Percentiles rank a stretch among this genome's conserved stretches.
Evolutionary conservation across 2,113 vertebrate genomes (phyloP).

Genomic region (Ameiurus melas): DNA sequence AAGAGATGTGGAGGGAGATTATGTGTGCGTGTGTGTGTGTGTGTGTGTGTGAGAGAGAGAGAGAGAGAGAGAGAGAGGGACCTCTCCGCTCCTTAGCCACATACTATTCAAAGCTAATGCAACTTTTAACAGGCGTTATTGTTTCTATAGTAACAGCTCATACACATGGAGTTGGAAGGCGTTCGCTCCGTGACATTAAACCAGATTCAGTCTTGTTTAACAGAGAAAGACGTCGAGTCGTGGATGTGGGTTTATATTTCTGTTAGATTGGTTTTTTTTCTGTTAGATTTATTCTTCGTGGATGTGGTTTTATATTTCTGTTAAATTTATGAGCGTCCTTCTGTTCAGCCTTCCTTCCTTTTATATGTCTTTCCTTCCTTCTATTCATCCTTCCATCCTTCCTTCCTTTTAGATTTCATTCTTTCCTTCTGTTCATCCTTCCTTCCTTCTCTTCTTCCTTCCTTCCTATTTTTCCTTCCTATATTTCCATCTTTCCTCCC

Average conservation of each 20-base stretch:
- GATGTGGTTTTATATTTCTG: neutral
- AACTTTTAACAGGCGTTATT: neutral
- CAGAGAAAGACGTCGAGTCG: neutral
- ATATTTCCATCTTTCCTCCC: neutral
- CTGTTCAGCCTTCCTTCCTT: neutral
- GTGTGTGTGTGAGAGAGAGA: slow-evolving; percentile 2
- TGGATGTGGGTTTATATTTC: neutral
- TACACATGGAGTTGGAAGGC: no score
- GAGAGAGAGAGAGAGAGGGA: slow-evolving; percentile 34
- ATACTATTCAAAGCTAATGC: slow-evolving; percentile 64
- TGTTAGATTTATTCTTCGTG: no score
- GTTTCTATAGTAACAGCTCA: neutral
- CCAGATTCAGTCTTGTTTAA: neutral
- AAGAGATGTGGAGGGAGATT: slow-evolving; percentile 4
- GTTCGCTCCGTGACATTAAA: neutral
- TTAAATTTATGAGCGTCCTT: no score
- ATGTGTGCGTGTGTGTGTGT: neutral
- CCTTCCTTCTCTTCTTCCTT: neutral
- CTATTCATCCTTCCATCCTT: no score
- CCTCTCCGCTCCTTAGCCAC: slow-evolving; percentile 69
- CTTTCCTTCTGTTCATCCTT: neutral
- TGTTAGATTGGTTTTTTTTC: no score
- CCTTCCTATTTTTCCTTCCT: neutral
- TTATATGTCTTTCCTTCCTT: neutral
- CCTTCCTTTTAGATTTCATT: neutral